A percentile compares a stretch with the other conserved stretches of the same genome.
phyloP scores from a whole-genome alignment of 2,888 invertebrate genomes.

The Eupithecia subfuscata region DNA sequence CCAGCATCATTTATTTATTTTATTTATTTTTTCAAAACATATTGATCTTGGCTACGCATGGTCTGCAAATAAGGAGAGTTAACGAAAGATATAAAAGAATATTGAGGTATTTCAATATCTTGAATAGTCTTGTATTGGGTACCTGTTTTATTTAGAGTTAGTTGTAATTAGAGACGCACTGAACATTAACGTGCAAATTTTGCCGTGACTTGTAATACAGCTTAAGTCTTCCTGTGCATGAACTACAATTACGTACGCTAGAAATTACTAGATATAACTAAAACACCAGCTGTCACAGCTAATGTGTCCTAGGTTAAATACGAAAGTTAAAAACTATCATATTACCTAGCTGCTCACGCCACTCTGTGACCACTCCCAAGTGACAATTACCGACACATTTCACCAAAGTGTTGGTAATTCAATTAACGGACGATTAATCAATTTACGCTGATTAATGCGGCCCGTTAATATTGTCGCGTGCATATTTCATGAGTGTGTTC shows the following conservation, averaged over 20 bases:
- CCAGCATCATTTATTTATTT: too few species aligned
- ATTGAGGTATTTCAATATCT: not conserved
- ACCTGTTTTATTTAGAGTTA: not conserved
- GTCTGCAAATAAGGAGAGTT: not conserved
- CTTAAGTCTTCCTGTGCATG: not conserved
- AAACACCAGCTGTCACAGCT: not conserved
- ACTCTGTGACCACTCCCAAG: slow-evolving; percentile 38
- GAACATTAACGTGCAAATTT: not conserved
- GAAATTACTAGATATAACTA: not conserved
- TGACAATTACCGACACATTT: slow-evolving; percentile 62
- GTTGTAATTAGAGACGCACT: not conserved
- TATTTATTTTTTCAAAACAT: not conserved
- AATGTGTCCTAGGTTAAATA: not conserved
- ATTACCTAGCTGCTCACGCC: slow-evolving; percentile 13
- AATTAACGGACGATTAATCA: slow-evolving; percentile 50
- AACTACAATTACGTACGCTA: too few species aligned
- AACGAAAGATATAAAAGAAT: not conserved
- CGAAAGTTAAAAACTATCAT: not conserved
- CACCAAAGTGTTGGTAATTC: slow-evolving; percentile 45
- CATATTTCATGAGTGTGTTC: slow-evolving; percentile 48
- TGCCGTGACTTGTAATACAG: not conserved
- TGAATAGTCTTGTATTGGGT: not conserved
- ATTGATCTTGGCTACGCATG: not conserved
- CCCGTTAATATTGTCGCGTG: slow-evolving; percentile 33
- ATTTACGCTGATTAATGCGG: slow-evolving; percentile 37